Base-by-base conservation (phyloP, 2,797 vertebrate species). In the Sebastes hubbsi region DNA sequence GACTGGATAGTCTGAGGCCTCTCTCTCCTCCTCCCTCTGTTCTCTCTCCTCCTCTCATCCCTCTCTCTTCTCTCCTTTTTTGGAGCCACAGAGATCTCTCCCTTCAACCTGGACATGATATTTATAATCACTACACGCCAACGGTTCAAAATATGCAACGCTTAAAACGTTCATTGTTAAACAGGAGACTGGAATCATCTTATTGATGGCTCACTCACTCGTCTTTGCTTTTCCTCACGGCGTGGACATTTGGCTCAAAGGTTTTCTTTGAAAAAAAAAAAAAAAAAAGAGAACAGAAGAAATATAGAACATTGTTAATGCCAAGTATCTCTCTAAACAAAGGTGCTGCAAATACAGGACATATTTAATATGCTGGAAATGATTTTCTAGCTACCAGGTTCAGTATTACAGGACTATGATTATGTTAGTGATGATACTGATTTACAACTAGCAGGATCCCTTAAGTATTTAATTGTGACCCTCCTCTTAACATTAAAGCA, bases 1-100 rank as follows among this genome's bases (percentile, higher is more conserved):
- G 94, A 96, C 91, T 96, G 96, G 80, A 96, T 96, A 10, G 91
- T 95, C 77, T 90, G 94, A 24, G 94, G 95, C 60, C 89, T 90
- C 66, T 93, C 94, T 81, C 90, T 94, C 73, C 93, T 94, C 77
- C 89, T 92, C 54, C 91, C 91, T 84, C 93, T 86, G 77, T 83
- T 94, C 67, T 95, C 92, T 69, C 83, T 87, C 70, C 73, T 87
- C 80, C 80, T 85, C 49, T 92, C 90, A 5, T 87, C 93, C 77
- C 87, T 87, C 10, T 93, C 87, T 84, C 87, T 90, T 65, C 87
- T 92, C 61, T 95, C 94, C 74, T 92, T 95, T 18, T 91, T 95
- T 1, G 90, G 89, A 8, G 76, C 65, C 34, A 14, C 69, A 4
- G 8, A 82, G 2, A 78, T 20, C 69, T 91, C 92, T 52, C 92